Base-by-base conservation (phyloP, 2,888 invertebrate genomes). In the Limnephilus marmoratus region DNA sequence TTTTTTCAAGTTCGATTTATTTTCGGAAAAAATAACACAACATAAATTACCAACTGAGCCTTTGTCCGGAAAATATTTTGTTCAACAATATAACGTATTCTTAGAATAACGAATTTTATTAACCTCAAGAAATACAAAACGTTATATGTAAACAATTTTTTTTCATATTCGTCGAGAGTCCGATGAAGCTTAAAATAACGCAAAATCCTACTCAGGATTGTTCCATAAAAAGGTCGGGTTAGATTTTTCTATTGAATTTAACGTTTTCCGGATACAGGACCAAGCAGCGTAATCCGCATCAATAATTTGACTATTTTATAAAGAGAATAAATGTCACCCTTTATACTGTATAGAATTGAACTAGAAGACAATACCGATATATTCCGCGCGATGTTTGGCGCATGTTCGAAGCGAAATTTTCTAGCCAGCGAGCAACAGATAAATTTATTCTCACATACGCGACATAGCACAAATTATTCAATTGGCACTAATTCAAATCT, bases 401-500 rank as follows among this genome's bases (percentile, higher is more conserved):
- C n/a, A 68, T 68, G 68, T 24, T 68, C 68, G 24, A 24, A 68
- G 68, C 68, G 68, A 68, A 68, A 68, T 68, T n/a, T 68, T 68
- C 24, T 68, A 68, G 68, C 68, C 68, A 68, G 68, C 68, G 68
- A 68, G 83, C 83, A 83, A 83, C 83, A 83, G 45, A 45, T 45
- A 41, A 45, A 86, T 86, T 86, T 86, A 49, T 45, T 86, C 37
- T 29, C 45, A 86, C 85, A 45, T 86, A n/a, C 85, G 34, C n/a
- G 34, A 80, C 49, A 34, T 81, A 82, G 89, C 53, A 34, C 68
- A 91, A n/a, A 83, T 91, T 88, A 91, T 91, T 88, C 91, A 91
- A 91, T 91, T 91, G 91, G 83, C 83, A 49, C 83, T 88, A 91
- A 91, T 91, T 91, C 68, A 91, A 91, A 82, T 82, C 89, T 91